These are phyloP conservation scores for Morus bassanus DNA, from an alignment of 2,797 vertebrate genomes.

Conservation along the genomic window DNA sequence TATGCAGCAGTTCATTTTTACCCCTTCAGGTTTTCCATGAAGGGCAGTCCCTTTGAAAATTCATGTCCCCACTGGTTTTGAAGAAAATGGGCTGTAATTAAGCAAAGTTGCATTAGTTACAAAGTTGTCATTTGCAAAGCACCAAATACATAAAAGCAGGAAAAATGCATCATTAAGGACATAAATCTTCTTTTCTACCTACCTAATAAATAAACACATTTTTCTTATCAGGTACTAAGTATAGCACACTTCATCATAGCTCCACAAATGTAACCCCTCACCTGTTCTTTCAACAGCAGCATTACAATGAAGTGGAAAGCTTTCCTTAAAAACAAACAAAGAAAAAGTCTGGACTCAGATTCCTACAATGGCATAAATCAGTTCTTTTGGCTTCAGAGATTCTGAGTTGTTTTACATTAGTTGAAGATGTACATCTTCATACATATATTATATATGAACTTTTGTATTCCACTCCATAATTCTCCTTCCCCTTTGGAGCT, in stretches of 20 bases:
- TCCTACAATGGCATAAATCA: not conserved
- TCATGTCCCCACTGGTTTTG: not conserved
- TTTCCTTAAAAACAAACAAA: not conserved
- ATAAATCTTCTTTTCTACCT: conserved; percentile 41
- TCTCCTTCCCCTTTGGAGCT: not conserved
- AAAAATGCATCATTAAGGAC: conserved; percentile 41
- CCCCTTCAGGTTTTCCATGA: not conserved
- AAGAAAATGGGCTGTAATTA: conserved; percentile 43
- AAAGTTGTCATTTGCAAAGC: conserved; percentile 33
- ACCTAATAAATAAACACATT: conserved; percentile 46
- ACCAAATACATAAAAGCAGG: conserved; percentile 31
- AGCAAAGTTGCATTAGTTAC: conserved; percentile 25
- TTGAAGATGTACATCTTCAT: not conserved
- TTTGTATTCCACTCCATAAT: not conserved
- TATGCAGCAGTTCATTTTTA: not conserved
- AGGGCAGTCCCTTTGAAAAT: not conserved
- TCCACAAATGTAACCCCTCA: not conserved
- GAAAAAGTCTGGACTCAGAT: not conserved
- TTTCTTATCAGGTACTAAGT: conserved; percentile 40
- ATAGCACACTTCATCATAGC: conserved; percentile 32
- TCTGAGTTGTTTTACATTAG: not conserved
- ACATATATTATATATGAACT: not conserved
- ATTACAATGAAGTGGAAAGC: not conserved
- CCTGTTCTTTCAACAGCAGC: not conserved
- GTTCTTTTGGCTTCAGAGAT: not conserved